Base-by-base conservation (phyloP, 2,888 invertebrate species). In the Polyploca ridens region DNA sequence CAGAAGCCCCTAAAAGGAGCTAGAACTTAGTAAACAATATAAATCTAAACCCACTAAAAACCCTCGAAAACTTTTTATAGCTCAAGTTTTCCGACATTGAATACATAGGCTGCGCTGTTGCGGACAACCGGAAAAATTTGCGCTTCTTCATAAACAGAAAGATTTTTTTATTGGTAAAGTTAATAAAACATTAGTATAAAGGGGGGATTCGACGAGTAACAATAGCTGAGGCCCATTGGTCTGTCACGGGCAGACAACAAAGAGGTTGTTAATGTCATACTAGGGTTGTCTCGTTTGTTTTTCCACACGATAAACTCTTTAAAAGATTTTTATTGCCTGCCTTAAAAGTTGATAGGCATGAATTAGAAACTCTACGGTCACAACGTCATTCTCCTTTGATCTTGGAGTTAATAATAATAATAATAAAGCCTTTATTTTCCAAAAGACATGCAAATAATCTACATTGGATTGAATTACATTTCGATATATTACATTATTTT, bases 61-160 rank as follows among this genome's bases (percentile, higher is more conserved):
- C 41, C 41, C 61, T 44, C n/a, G 19, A 44, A 61, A 41, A 41
- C 16, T 27, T 54, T 61, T 61, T 61, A 61, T 61, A 44, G 61
- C 61, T 11, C 27, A 41, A 61, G 41, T 61, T 61, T 61, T 1
- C 41, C 19, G 33, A 41, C 27, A 60, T 60, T 60, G 19, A 60
- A 60, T 60, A 60, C 59, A 13, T 19, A 41, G 41, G 19, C 41
- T 61, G 19, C 19, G 13, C 41, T 27, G 41, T 14, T 44, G 19
- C 41, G 35, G 16, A 41, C 16, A 16, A 33, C 19, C 16, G 54
- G 54, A n/a, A 54, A 54, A 54, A 54, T 19, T 19, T 19, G 7
- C 19, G 54, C 54, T 54, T 54, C 41, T 54, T n/a, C 19, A 54
- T 10, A 7, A 35, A 58, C n/a, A 58, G n/a, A 58, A 14, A 27